Percentiles rank a stretch among this genome's conserved stretches.
Conservation (phyloP, 2,888 invertebrate genomes). For the Cheilosia pagana region DNA sequence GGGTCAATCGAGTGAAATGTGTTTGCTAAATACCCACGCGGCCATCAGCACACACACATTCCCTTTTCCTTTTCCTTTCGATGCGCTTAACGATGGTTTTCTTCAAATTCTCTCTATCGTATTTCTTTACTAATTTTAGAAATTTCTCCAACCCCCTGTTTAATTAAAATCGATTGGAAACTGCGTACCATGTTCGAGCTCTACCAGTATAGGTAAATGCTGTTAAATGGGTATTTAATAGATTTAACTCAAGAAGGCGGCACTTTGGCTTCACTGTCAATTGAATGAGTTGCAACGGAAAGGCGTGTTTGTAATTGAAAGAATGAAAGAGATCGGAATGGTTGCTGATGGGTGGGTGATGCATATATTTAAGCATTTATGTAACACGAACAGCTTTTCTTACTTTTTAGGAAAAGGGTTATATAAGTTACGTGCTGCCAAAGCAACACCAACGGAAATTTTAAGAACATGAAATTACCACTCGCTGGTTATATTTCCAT, state of each 20-base stretch:
- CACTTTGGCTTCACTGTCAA: too few relatives aligned
- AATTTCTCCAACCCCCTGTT: not conserved
- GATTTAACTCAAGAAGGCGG: constrained; percentile 1
- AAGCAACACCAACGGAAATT: too few relatives aligned
- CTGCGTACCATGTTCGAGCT: not conserved
- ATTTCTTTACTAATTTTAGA: constrained; percentile 21
- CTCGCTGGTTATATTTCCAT: too few relatives aligned
- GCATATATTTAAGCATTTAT: too few relatives aligned
- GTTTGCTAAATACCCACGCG: constrained; percentile 34
- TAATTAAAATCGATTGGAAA: constrained; percentile 22
- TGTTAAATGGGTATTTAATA: constrained; percentile 27
- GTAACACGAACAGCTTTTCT: too few relatives aligned
- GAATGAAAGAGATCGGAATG: too few relatives aligned
- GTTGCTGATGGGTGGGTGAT: too few relatives aligned
- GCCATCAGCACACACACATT: not conserved
- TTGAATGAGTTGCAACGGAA: too few relatives aligned
- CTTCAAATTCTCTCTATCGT: not conserved
- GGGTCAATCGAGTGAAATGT: constrained; percentile 38
- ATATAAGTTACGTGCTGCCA: too few relatives aligned
- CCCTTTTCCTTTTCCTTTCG: not conserved
- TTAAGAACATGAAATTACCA: too few relatives aligned
- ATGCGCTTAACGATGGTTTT: not conserved
- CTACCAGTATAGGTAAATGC: not conserved
- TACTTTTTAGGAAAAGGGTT: too few relatives aligned
- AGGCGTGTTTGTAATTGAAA: too few relatives aligned